Conservation (phyloP, 1,140 invertebrate species). For the Rhopalosiphum padi region DNA sequence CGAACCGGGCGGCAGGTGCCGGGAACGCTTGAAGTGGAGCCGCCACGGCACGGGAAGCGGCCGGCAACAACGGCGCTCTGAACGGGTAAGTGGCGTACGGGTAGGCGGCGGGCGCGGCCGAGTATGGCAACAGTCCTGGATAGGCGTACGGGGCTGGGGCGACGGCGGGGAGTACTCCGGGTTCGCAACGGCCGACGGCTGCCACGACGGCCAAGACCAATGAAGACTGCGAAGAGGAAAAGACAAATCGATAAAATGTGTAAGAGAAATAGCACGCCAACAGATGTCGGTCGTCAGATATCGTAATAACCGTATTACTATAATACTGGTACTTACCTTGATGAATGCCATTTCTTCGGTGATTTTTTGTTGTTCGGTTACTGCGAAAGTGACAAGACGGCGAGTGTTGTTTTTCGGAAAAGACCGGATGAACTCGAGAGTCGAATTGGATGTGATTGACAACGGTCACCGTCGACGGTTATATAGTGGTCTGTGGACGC, state of each 20-base stretch:
- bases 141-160: slow-evolving; percentile 49
- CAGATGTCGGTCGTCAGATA: too few relatives aligned
- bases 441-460: slow-evolving; percentile 39
- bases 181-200: neutral
- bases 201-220: neutral
- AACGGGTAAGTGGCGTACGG: slow-evolving; percentile 49
- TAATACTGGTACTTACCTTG: neutral
- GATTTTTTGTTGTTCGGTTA: neutral
- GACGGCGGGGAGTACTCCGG: neutral
- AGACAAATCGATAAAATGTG: neutral
- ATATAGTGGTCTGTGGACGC: slow-evolving; percentile 11
- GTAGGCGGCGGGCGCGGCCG: neutral
- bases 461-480: neutral
- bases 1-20: slow-evolving; percentile 60
- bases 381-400: neutral
- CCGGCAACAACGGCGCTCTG: slow-evolving; percentile 37
- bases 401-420: neutral
- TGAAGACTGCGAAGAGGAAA: neutral
- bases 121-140: slow-evolving; percentile 51
- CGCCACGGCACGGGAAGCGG: neutral
- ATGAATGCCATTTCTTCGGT: slow-evolving; percentile 34
- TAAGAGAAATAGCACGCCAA: too few relatives aligned
- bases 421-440: neutral
- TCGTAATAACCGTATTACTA: too few relatives aligned
- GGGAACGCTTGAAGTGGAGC: neutral